Evolutionary conservation across 1,140 invertebrate genomes (phyloP).

Genomic region (Eumeta japonica): DNA sequence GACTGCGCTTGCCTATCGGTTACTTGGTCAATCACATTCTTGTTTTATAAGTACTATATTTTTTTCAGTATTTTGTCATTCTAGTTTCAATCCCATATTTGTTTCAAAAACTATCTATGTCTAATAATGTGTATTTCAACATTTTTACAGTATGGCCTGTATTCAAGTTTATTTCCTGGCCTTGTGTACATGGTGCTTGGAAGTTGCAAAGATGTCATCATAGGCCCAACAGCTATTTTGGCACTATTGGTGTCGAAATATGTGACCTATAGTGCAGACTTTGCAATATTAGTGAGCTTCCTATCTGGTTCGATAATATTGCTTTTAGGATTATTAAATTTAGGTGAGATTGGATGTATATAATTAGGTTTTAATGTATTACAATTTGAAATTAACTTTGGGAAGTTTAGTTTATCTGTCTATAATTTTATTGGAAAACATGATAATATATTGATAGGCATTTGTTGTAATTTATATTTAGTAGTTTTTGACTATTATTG

Average conservation of each 20-base stretch:
- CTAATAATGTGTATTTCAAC: constrained; percentile 1
- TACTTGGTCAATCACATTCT: too few relatives aligned
- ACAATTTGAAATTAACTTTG: background rate
- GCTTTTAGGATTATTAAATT: constrained; percentile 75
- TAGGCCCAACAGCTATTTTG: constrained; percentile 80
- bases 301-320: constrained; percentile 76
- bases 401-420: background rate
- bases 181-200: constrained; percentile 84
- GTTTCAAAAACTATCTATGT: too few relatives aligned
- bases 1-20: too few relatives aligned
- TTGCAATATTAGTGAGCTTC: constrained; percentile 79
- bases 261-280: constrained; percentile 66
- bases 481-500: too few relatives aligned
- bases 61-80: too few relatives aligned
- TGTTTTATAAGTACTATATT: too few relatives aligned
- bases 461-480: too few relatives aligned
- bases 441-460: too few relatives aligned
- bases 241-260: constrained; percentile 73
- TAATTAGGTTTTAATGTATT: background rate
- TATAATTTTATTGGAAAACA: too few relatives aligned
- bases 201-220: constrained; percentile 83
- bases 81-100: too few relatives aligned
- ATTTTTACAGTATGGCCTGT: constrained; percentile 71
- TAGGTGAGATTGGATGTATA: constrained; percentile 64
- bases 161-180: constrained; percentile 84